These are phyloP conservation scores for Anoplopoma fimbria DNA, from an alignment of 2,113 vertebrate species.

Conservation along the genomic window DNA sequence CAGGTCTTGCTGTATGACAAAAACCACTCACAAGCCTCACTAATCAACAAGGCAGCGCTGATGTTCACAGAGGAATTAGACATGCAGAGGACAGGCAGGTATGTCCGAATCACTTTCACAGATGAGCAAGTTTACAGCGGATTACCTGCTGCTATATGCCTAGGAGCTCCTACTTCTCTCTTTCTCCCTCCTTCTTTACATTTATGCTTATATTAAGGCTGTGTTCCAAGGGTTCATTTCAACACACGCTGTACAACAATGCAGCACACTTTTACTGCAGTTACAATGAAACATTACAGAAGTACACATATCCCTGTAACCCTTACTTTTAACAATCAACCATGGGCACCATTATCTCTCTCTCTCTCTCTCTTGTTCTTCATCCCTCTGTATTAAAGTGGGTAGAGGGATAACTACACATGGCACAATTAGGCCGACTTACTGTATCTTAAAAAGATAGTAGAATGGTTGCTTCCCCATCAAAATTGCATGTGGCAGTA, in stretches of 20 bases:
- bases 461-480: conserved; percentile 65
- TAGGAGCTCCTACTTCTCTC: too few species aligned
- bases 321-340: background rate
- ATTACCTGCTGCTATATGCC: too few species aligned
- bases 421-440: conserved; percentile 64
- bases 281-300: background rate
- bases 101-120: conserved; percentile 37
- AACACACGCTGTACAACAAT: background rate
- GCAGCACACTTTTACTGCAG: background rate
- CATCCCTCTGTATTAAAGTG: background rate
- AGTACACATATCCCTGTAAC: background rate
- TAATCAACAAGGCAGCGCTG: conserved; percentile 27
- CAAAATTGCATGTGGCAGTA: conserved; percentile 77
- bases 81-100: conserved; percentile 12
- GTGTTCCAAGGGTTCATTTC: background rate
- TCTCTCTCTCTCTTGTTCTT: background rate
- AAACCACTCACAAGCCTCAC: background rate
- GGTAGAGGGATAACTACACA: conserved; percentile 15
- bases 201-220: too few species aligned
- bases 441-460: conserved; percentile 61
- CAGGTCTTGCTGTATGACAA: background rate
- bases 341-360: background rate
- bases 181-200: too few species aligned
- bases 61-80: conserved; percentile 30
- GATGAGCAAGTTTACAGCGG: background rate